Evolutionary conservation across 2,797 vertebrate species (phyloP), one percentile per base, ranked within the genome.

Genomic region (Cyclura pinguis): DNA sequence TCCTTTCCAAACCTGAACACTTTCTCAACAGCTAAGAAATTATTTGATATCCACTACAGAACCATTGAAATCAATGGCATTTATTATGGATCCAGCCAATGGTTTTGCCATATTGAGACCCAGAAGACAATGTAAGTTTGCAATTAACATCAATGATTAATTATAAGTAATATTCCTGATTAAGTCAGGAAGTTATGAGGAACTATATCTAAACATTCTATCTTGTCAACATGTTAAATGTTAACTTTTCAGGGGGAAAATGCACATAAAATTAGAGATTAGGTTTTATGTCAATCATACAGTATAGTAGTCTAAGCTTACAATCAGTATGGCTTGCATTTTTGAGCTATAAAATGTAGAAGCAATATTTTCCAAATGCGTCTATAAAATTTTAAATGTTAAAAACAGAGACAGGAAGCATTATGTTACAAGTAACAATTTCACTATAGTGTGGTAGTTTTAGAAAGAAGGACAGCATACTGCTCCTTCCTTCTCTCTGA

Each of bases 331-430:
- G 90, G 93, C 90, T 95, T 24, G 2, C 86, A 93, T 93, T 96
- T 93, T 94, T 90, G 88, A 93, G 93, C 93, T 90, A 94, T 95
- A 91, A 96, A 96, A 95, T 93, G 86, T 89, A 87, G 92, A 94
- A 35, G 93, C 91, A 94, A 93, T 95, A 96, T 95, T 95, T 87
- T 91, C 87, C 91, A 93, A 74, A 91, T 59, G 94, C 92, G 80
- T 93, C 86, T 88, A 81, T 93, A 93, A 94, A 96, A 92, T 90
- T 95, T 96, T 95, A 96, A 96, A 95, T 94, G 96, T 95, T 94
- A 95, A 20, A 96, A 96, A 91, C 93, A 94, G 50, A 50, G 10
- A 50, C 24, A 27, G 42, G 29, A 42, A 47, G 24, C 4, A 18
- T n/a, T 74, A n/a, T 35, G 77, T 47, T 78, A 78, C 57, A 59